Evolutionary conservation across 2,797 vertebrate genomes (phyloP), one percentile per base, ranked within the genome.

Genomic region (Intellagama lesueurii): DNA sequence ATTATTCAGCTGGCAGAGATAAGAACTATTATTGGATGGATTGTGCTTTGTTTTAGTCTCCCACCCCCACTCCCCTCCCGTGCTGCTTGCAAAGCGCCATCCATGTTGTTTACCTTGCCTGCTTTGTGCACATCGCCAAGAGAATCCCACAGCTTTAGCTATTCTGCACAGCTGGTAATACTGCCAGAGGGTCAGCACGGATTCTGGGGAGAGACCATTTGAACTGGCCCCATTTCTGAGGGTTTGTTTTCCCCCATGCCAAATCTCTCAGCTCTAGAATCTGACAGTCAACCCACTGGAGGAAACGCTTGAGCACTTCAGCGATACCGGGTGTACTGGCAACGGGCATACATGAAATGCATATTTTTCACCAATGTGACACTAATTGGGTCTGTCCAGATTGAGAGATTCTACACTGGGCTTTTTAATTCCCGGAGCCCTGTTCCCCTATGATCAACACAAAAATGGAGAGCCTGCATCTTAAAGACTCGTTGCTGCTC

Each of bases 241-340:
- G n/a, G 32, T 60, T 82, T 86, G 35, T 52, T 77, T 49, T 16
- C 68, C 52, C 44, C 72, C 7, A 6, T 56, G 60, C 80, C 40
- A 90, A 90, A 87, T 69, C 72, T 82, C 89, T 88, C 60, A 1
- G 0, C 64, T 91, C 79, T 32, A 26, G 35, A 78, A 64, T 70
- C 60, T 90, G 89, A 90, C 87, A 91, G 49, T 82, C 78, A 90
- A 72, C 1, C 30, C 56, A 87, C 56, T 0, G 78, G 87, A 79
- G 89, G 81, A 35, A 90, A 72, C 11, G 5, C 66, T 79, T 56
- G 3, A 17, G 32, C 72, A 28, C 81, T 87, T 83, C 17, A n/a
- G 32, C 0, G 12, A 87, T 69, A 77, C n/a, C 49, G 3, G 32
- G 49, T 22, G 11, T 88, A 64, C 69, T 76, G 32, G 77, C 80